Conservation (phyloP, 2,888 invertebrate species). For the Yponomeuta cagnagella region DNA sequence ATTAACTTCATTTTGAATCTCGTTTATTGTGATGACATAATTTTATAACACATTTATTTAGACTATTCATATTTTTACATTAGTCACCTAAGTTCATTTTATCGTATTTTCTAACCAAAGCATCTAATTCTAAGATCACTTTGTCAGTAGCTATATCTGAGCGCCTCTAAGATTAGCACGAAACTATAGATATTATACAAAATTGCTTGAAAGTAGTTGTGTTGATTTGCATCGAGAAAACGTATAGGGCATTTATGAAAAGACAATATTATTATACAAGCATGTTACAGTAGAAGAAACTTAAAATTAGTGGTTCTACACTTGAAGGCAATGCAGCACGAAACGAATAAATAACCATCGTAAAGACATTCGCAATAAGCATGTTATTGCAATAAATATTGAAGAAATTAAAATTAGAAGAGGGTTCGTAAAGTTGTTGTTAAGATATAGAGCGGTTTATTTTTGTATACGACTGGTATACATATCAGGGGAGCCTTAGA, state of each 20-base stretch:
- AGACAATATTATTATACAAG: conserved; percentile 21
- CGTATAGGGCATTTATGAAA: background rate
- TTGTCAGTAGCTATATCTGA: too few species aligned
- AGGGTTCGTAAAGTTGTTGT: conserved; percentile 42
- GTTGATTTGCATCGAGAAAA: background rate
- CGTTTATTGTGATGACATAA: conserved; percentile 31
- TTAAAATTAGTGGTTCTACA: conserved; percentile 20
- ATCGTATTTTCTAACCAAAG: conserved; percentile 22
- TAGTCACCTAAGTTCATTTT: conserved; percentile 14
- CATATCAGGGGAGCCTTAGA: conserved; percentile 71
- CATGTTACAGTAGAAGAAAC: conserved; percentile 9
- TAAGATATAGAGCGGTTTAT: conserved; percentile 61
- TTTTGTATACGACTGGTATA: conserved; percentile 66
- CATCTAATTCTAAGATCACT: background rate
- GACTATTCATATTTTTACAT: conserved; percentile 5
- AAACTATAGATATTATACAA: background rate
- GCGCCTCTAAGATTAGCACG: conserved; percentile 3
- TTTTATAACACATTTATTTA: conserved; percentile 27
- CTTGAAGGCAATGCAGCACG: conserved; percentile 43
- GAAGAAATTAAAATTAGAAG: conserved; percentile 21
- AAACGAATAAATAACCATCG: conserved; percentile 23
- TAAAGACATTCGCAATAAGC: conserved; percentile 22
- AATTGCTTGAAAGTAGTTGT: background rate
- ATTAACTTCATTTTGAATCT: conserved; percentile 46
- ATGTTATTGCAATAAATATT: conserved; percentile 18